phyloP scores from a whole-genome alignment of 2,888 invertebrate species.

The Tinea semifulvella region DNA sequence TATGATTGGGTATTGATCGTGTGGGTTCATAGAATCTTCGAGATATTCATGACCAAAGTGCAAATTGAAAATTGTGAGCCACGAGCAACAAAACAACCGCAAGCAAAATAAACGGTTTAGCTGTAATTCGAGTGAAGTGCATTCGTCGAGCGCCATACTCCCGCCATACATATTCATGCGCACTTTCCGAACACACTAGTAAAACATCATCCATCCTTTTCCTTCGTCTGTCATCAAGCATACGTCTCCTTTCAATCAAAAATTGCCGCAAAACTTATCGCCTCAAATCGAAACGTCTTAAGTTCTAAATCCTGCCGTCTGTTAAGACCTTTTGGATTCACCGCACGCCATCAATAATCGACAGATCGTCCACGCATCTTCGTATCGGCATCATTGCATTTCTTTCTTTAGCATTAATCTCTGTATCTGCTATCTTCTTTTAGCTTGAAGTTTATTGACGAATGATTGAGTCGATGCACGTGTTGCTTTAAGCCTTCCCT shows the following conservation, averaged over 20 bases:
- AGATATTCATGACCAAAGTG: constrained; percentile 8
- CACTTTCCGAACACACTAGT: constrained; percentile 23
- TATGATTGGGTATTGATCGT: constrained; percentile 1
- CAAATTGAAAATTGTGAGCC: constrained; percentile 11
- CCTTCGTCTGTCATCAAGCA: constrained; percentile 27
- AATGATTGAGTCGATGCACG: constrained; percentile 50
- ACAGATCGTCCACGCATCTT: constrained; percentile 29
- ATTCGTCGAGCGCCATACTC: constrained; percentile 30
- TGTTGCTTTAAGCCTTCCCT: constrained; percentile 36
- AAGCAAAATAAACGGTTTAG: constrained; percentile 32
- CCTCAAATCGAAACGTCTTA: constrained; percentile 1
- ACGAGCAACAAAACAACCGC: constrained; percentile 10
- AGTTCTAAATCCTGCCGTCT: background rate
- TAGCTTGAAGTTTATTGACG: constrained; percentile 44
- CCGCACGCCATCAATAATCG: constrained; percentile 23
- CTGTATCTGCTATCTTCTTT: constrained; percentile 41
- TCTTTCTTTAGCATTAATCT: constrained; percentile 26
- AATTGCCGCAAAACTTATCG: constrained; percentile 19
- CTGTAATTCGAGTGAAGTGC: constrained; percentile 20
- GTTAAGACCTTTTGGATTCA: constrained; percentile 7
- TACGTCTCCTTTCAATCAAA: constrained; percentile 29
- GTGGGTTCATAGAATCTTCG: background rate
- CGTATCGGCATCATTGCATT: constrained; percentile 31
- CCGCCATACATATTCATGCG: constrained; percentile 22
- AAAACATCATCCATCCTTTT: constrained; percentile 38